These are phyloP conservation scores for Drosophila nebulosa DNA, from an alignment of 1,140 invertebrate genomes.

Conservation along the genomic window DNA sequence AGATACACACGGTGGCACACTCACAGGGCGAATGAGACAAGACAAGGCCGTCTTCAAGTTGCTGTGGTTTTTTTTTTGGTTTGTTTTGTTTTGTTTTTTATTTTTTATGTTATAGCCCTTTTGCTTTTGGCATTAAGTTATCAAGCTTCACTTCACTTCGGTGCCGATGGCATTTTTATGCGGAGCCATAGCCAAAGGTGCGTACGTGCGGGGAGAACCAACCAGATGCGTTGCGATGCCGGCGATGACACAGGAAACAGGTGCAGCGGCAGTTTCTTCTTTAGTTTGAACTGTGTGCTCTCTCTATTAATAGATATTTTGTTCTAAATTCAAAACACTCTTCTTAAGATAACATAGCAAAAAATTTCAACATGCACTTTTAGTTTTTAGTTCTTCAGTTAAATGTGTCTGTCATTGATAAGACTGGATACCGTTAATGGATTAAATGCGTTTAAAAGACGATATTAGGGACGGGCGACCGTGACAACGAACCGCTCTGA, in stretches of 20 bases:
- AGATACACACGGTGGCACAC: background rate
- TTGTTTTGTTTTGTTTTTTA: conserved; percentile 11
- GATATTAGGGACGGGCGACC: background rate
- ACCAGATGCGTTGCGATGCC: conserved; percentile 36
- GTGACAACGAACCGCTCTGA: conserved; percentile 43
- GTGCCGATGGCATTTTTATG: conserved; percentile 46
- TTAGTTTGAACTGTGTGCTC: conserved; percentile 10
- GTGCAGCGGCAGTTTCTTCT: conserved; percentile 45
- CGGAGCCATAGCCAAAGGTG: conserved; percentile 61
- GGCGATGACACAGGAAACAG: conserved; percentile 54
- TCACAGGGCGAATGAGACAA: conserved; percentile 23
- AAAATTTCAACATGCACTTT: conserved; percentile 31
- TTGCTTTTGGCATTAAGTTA: conserved; percentile 34
- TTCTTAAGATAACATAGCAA: background rate
- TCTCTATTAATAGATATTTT: background rate
- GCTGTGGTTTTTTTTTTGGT: conserved; percentile 23
- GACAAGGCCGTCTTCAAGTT: conserved; percentile 56
- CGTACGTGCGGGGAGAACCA: conserved; percentile 47
- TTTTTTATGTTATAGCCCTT: conserved; percentile 18
- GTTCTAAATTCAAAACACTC: conserved; percentile 28
- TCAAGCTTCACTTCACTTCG: conserved; percentile 56
- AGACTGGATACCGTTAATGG: conserved; percentile 14
- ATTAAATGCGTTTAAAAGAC: background rate
- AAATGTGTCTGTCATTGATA: too few species aligned
- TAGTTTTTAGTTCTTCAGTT: conserved; percentile 15